Percentiles rank a stretch among this genome's conserved stretches.
Evolutionary conservation across 2,797 vertebrate species (phyloP).

Genomic region (Sebastes hubbsi): DNA sequence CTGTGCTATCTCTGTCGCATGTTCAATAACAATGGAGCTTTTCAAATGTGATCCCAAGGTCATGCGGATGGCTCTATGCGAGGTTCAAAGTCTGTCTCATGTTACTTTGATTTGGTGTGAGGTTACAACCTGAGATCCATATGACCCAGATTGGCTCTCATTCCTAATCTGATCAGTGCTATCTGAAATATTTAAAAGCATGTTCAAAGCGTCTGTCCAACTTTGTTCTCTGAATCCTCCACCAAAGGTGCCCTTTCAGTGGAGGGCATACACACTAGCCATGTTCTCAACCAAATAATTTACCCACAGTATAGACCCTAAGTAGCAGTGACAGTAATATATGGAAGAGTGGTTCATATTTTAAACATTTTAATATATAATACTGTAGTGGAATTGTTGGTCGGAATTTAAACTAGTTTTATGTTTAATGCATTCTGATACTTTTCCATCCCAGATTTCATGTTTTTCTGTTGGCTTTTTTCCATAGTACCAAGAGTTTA

Average conservation of each 20-base stretch:
- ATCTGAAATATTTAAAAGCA: conserved; percentile 63
- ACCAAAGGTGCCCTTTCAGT: conserved; percentile 25
- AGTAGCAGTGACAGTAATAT: background rate
- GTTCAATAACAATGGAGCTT: conserved; percentile 51
- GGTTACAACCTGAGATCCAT: conserved; percentile 62
- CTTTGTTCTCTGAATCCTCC: conserved; percentile 55
- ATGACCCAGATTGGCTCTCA: conserved; percentile 40
- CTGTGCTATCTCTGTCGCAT: conserved; percentile 52
- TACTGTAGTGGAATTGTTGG: background rate
- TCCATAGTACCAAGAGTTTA: background rate
- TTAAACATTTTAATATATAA: background rate
- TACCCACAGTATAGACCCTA: background rate
- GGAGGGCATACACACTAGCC: background rate
- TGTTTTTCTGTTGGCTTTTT: background rate
- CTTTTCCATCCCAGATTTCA: background rate
- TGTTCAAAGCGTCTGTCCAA: conserved; percentile 56
- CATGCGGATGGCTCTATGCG: conserved; percentile 14
- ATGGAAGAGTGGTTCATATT: background rate
- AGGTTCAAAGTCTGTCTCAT: conserved; percentile 64
- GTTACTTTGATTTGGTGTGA: conserved; percentile 64
- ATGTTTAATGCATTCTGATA: background rate
- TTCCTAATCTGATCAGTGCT: conserved; percentile 59
- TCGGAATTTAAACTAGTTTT: background rate
- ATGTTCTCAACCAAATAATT: background rate
- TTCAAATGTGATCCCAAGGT: conserved; percentile 60